Evolutionary conservation across 2,888 invertebrate genomes (phyloP).

Genomic region (Lamproptera curius): DNA sequence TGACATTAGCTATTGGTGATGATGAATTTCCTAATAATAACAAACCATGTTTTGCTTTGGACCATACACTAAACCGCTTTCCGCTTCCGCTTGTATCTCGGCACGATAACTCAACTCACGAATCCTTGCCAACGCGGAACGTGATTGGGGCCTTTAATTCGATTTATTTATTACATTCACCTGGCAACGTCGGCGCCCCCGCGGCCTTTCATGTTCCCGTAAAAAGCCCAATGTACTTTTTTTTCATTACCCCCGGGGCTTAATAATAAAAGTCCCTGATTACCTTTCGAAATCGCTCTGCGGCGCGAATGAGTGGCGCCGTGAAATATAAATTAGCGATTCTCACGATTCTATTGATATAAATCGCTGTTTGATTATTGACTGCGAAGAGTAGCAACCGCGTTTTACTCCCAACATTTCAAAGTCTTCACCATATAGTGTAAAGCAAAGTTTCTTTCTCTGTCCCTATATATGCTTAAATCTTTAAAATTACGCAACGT

Average conservation of each 20-base stretch:
- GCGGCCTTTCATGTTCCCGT: constrained; percentile 29
- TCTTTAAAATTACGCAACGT: too few species aligned
- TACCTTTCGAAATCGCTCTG: constrained; percentile 4
- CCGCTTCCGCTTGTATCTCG: background rate
- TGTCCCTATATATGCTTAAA: too few species aligned
- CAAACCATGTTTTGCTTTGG: too few species aligned
- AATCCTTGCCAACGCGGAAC: constrained; percentile 28
- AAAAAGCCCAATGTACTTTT: constrained; percentile 11
- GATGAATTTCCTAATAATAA: too few species aligned
- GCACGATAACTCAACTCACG: constrained; percentile 13
- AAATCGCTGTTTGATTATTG: too few species aligned
- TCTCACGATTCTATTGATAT: too few species aligned
- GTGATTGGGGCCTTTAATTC: constrained; percentile 45
- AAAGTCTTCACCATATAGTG: too few species aligned
- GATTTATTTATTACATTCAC: constrained; percentile 36
- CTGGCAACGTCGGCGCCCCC: constrained; percentile 28
- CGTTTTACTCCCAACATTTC: too few species aligned
- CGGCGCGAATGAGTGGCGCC: background rate
- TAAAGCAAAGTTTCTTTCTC: too few species aligned
- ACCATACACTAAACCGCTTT: too few species aligned
- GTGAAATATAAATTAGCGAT: constrained; percentile 2
- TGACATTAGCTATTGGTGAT: too few species aligned
- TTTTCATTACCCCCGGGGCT: constrained; percentile 11
- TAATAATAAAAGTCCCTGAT: constrained; percentile 11
- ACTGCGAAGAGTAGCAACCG: too few species aligned